These are phyloP conservation scores for Parambassis ranga DNA, from an alignment of 2,797 vertebrate genomes.

Conservation along the genomic window DNA sequence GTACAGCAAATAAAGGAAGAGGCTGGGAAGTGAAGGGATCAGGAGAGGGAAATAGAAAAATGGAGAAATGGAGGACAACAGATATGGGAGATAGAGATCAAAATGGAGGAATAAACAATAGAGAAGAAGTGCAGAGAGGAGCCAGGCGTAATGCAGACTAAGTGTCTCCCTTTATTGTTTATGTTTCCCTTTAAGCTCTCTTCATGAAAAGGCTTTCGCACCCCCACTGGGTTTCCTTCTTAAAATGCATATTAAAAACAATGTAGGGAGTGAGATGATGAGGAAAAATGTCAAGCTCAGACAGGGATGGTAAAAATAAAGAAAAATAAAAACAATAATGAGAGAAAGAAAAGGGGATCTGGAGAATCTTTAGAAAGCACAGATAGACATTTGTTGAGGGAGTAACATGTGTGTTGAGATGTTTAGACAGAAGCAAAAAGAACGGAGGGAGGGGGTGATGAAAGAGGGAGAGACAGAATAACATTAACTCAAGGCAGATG, in stretches of 20 bases:
- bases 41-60: neutral
- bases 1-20: neutral
- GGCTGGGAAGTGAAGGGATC: neutral
- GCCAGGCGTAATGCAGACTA: slow-evolving; percentile 1
- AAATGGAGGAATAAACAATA: slow-evolving; percentile 4
- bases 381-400: slow-evolving; percentile 30
- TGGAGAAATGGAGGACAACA: neutral
- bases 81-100: neutral
- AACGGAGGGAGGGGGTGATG: neutral
- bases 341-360: slow-evolving; percentile 1
- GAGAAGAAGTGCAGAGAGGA: neutral
- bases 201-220: neutral
- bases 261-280: neutral
- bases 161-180: slow-evolving; percentile 9
- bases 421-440: slow-evolving; percentile 5
- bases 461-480: slow-evolving; percentile 11
- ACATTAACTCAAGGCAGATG: slow-evolving; percentile 35
- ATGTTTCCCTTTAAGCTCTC: slow-evolving; percentile 11
- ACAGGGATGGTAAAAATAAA: slow-evolving; percentile 11
- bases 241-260: slow-evolving; percentile 43
- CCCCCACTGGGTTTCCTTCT: neutral
- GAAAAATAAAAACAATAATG: slow-evolving; percentile 17
- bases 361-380: slow-evolving; percentile 1
- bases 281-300: neutral
- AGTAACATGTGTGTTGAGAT: slow-evolving; percentile 21